Percentiles rank a stretch among this genome's conserved stretches.
Conservation (phyloP, 2,113 vertebrate genomes). For the Ammodytes dubius region DNA sequence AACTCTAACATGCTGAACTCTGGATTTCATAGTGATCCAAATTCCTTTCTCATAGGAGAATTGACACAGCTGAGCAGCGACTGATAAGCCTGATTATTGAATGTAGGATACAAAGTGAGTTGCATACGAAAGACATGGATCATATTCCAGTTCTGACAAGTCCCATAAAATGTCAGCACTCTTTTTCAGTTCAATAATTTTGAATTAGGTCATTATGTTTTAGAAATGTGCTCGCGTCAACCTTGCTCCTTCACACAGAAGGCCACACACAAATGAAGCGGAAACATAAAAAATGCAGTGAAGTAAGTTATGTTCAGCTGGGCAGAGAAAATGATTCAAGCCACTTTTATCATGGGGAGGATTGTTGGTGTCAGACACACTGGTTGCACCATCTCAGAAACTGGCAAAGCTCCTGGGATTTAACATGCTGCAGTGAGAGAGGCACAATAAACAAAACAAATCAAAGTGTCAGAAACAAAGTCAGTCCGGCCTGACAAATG, state of each 20-base stretch:
- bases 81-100: background rate
- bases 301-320: background rate
- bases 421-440: background rate
- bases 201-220: conserved; percentile 15
- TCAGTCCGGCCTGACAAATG: background rate
- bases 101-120: too few species aligned
- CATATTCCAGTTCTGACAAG: conserved; percentile 13
- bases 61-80: background rate
- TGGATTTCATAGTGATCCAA: too few species aligned
- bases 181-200: background rate
- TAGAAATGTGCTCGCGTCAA: background rate
- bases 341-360: conserved; percentile 23
- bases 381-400: conserved; percentile 15
- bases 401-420: conserved; percentile 28
- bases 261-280: background rate
- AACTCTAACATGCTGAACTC: too few species aligned
- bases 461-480: conserved; percentile 29
- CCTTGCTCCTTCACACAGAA: background rate
- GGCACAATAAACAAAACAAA: conserved; percentile 43
- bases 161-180: conserved; percentile 33
- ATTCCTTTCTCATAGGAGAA: background rate
- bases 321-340: conserved; percentile 15
- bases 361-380: conserved; percentile 14
- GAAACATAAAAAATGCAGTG: background rate
- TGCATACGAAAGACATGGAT: conserved; percentile 13